Base-by-base conservation (phyloP, 1,140 invertebrate species). In the Carposina sasakii region DNA sequence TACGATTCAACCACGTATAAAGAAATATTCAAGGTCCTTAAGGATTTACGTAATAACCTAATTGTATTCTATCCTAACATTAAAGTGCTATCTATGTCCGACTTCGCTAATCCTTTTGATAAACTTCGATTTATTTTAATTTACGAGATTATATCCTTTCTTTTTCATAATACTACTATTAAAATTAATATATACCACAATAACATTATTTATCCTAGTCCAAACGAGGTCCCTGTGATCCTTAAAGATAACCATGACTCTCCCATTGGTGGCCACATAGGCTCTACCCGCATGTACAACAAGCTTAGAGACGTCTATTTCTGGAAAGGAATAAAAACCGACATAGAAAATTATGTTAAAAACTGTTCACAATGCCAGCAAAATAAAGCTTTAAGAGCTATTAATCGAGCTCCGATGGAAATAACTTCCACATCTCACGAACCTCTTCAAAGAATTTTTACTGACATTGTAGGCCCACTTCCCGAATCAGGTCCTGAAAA, bases 241-340 rank as follows among this genome's bases (percentile, higher is more conserved):
- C 16, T 61, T 13, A 23, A 22, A 12, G 59, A 61, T n/a, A 61
- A 61, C 13, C 59, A 56, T 33, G 43, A 51, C 17, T 37, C 31
- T 15, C 49, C 57, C 13, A 53, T 55, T 10, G 49, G 49, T 0
- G 49, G 50, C 12, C 52, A 62, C 13, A 20, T 53, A 20, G 49
- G 55, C 0, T 44, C 47, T 0, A 26, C 3, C 2, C 20, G 52
- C 0, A 62, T 58, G 60, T 41, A 17, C 3, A 54, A 42, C n/a
- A 43, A 56, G 48, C 53, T 63, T 10, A 40, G 49, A 31, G 49
- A 55, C 21, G 13, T 2, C 0, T 62, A 48, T 30, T 57, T 52
- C 24, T 63, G 51, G 60, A 63, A 63, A 42, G 21, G 31, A 12
- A 63, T 63, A 56, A 48, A 52, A 4, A 8, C 21, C 10, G 60